A percentile compares a stretch with the other conserved stretches of the same genome.
Conservation (phyloP, 2,113 vertebrate genomes). For the Phaethon lepturus region DNA sequence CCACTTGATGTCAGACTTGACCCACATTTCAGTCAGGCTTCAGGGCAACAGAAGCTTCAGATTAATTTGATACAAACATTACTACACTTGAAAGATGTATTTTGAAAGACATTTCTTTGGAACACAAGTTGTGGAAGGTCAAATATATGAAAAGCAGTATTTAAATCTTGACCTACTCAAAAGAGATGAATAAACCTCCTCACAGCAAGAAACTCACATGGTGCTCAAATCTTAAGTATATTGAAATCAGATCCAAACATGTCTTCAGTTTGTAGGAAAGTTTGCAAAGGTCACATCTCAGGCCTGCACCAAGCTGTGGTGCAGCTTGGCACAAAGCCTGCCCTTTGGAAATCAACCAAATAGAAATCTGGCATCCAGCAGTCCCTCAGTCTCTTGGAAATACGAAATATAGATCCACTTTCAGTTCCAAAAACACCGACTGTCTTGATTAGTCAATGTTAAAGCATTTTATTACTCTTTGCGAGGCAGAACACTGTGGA, state of each 20-base stretch:
- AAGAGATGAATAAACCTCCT: background rate
- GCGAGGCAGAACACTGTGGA: background rate
- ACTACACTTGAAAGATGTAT: background rate
- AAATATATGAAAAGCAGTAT: background rate
- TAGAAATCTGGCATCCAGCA: background rate
- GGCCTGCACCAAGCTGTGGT: background rate
- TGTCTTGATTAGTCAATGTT: background rate
- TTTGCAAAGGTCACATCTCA: background rate
- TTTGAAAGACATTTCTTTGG: slow-evolving; percentile 2
- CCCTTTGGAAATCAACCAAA: background rate
- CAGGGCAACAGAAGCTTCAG: slow-evolving; percentile 23
- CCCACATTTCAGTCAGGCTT: slow-evolving; percentile 47
- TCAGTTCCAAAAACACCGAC: background rate
- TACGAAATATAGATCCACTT: background rate
- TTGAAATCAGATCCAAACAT: background rate
- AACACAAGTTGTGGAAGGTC: background rate
- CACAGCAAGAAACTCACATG: background rate
- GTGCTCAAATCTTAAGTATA: background rate
- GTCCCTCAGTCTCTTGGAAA: background rate
- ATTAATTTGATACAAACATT: background rate
- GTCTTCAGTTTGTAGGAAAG: background rate
- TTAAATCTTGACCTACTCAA: slow-evolving; percentile 28
- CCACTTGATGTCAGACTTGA: slow-evolving; percentile 74
- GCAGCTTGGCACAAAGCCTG: too few relatives aligned
- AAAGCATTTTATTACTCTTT: background rate